Base-by-base conservation (phyloP, 2,797 vertebrate species). In the Bradypodion pumilum region DNA sequence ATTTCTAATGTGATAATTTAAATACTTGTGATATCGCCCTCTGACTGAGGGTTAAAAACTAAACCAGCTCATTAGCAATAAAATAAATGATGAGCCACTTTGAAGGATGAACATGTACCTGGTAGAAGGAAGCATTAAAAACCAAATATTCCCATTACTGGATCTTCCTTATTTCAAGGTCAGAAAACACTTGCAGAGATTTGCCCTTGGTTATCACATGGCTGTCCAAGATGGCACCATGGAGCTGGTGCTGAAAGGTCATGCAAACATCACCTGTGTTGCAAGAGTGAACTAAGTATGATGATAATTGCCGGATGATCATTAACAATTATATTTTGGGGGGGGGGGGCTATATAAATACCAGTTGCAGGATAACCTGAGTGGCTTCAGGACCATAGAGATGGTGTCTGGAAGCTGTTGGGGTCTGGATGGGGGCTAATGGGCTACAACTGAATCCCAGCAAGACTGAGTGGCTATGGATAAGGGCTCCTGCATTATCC, bases 21-120 rank as follows among this genome's bases (percentile, higher is more conserved):
- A 80, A 70, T 80, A 87, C 84, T 27, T 83, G 59, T 9, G 56
- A 59, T 1, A 29, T 0, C 63, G 40, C 86, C 37, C 9, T 82
- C 72, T 89, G 69, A 72, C 16, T 80, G 56, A 85, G 7, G 27
- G 83, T 85, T 88, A 89, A 90, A 82, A 90, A 66, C 35, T 77
- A 78, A 32, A 66, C 87, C 65, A 87, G 35, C 0, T 0, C 29
- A 44, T 59, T 29, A 89, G 91, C 75, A 90, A 87, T 25, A 85
- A 86, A 82, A 81, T 70, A 87, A 88, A 89, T 25, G 8, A 88
- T 74, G 2, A 73, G 32, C 5, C 3, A n/a, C 27, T 81, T 89
- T 62, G 81, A 91, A 91, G 76, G 2, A 82, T 44, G 15, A 8
- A 49, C 65, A 78, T 37, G 78, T 44, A 89, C 82, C 72, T 63